Conservation (phyloP, 35 echinoderm and acorn worm species). For the Heliocidaris tuberculata region DNA sequence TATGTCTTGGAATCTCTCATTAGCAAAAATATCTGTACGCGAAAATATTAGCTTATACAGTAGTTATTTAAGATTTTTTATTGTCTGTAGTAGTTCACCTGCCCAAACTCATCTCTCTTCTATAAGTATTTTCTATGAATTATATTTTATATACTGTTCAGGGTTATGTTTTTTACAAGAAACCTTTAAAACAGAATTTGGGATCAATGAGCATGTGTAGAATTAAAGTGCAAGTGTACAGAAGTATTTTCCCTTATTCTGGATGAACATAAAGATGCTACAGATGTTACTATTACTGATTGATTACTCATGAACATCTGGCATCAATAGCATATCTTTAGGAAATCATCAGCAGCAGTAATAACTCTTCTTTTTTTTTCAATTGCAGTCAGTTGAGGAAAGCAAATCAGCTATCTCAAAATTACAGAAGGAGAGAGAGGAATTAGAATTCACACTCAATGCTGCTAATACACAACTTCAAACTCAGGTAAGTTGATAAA, state of each 20-base stretch:
- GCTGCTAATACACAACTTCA: constrained; percentile 41
- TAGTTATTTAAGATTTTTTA: neutral
- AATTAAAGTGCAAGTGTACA: no score
- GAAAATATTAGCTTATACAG: no score
- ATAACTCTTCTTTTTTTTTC: neutral
- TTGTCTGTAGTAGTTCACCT: neutral
- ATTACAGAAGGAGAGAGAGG: constrained; percentile 58
- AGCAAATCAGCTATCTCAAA: constrained; percentile 44
- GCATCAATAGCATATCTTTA: neutral
- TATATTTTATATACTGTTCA: neutral
- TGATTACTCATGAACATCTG: neutral
- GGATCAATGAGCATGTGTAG: neutral
- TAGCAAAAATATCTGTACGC: no score
- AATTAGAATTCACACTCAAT: constrained; percentile 42
- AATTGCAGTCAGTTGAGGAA: constrained; percentile 61
- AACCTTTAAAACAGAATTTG: neutral
- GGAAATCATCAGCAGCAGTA: neutral
- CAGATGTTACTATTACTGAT: neutral
- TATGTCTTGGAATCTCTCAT: no score
- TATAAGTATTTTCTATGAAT: no score
- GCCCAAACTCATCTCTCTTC: neutral
- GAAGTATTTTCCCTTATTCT: no score
- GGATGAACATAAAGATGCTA: neutral
- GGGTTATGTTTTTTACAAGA: no score
- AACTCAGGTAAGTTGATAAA: constrained; percentile 40